Evolutionary conservation across 2,797 vertebrate genomes (phyloP), one percentile per base, ranked within the genome.

Genomic region (Coluber constrictor): DNA sequence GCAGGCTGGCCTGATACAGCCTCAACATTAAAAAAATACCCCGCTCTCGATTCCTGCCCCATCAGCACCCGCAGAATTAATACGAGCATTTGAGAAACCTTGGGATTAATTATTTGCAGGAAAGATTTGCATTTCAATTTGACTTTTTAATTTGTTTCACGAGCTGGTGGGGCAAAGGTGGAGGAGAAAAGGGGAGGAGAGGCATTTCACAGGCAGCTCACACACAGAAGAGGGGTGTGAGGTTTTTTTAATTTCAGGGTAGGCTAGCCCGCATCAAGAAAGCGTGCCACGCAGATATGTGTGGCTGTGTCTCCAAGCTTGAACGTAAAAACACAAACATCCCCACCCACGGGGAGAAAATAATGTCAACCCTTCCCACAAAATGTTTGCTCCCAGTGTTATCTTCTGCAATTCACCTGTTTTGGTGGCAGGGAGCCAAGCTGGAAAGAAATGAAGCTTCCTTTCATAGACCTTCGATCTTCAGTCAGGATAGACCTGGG

Each of bases 101-200:
- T 88, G 87, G 74, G 74, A 32, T 43, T 12, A 9, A 91, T 88
- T 61, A 61, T 88, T 93, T 56, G 56, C 90, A 27, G n/a, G 60
- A 86, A 93, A 91, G 86, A 57, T 74, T 91, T 57, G 27, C n/a
- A 57, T 91, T 93, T 83, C 90, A 60, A 89, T 91, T 89, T 93
- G 90, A 91, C 66, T 91, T 93, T 91, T 93, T 91, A 93, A 93
- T 93, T 91, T 88, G 92, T 83, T 91, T 23, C n/a, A 89, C 89
- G 57, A 56, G 86, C 32, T 61, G 83, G 61, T 70, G 83, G 63
- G 63, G 92, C 25, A 70, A 79, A 88, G 86, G 63, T 54, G 51
- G n/a, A 43, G 51, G 83, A n/a, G 27, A 61, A 18, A 18, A n/a
- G 23, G 5, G 47, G n/a, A 2, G n/a, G 37, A 7, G 29, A 43